Conservation (phyloP, 2,888 invertebrate species). For the Cephalotes varians region DNA sequence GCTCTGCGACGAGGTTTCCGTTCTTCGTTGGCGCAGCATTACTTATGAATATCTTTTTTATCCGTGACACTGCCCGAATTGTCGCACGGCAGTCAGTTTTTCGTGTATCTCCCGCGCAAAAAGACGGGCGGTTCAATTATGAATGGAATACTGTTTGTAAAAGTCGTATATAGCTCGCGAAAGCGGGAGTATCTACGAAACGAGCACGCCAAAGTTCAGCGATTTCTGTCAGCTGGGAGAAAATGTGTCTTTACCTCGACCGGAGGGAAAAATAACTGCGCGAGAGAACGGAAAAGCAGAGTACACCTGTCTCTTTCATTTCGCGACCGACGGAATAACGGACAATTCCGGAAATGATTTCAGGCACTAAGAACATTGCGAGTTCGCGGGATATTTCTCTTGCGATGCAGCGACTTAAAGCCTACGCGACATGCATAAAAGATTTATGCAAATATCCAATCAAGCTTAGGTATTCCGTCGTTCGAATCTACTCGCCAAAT, state of each 20-base stretch:
- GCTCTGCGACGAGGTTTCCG: neutral
- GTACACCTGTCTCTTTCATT: constrained; percentile 25
- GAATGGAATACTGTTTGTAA: constrained; percentile 10
- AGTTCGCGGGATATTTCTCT: constrained; percentile 25
- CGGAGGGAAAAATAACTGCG: constrained; percentile 10
- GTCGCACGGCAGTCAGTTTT: neutral
- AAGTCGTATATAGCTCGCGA: neutral
- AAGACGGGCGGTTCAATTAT: constrained; percentile 19
- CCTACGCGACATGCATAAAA: constrained; percentile 64
- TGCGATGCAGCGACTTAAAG: constrained; percentile 28
- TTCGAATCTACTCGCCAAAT: constrained; percentile 11
- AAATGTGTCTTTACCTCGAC: neutral
- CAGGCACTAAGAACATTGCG: constrained; percentile 6
- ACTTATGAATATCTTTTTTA: neutral
- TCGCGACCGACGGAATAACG: constrained; percentile 33
- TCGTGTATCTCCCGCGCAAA: neutral
- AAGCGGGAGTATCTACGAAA: neutral
- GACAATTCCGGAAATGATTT: constrained; percentile 44
- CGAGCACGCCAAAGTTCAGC: neutral
- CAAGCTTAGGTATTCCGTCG: neutral
- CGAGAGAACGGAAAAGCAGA: neutral
- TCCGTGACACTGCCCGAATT: neutral
- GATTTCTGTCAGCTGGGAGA: constrained; percentile 7
- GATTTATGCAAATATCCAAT: constrained; percentile 63
- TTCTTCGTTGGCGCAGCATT: neutral